Percentiles rank a stretch among this genome's conserved stretches.
These are phyloP conservation scores for Hippocampus zosterae DNA, from an alignment of 2,113 vertebrate genomes.

Conservation along the genomic window DNA sequence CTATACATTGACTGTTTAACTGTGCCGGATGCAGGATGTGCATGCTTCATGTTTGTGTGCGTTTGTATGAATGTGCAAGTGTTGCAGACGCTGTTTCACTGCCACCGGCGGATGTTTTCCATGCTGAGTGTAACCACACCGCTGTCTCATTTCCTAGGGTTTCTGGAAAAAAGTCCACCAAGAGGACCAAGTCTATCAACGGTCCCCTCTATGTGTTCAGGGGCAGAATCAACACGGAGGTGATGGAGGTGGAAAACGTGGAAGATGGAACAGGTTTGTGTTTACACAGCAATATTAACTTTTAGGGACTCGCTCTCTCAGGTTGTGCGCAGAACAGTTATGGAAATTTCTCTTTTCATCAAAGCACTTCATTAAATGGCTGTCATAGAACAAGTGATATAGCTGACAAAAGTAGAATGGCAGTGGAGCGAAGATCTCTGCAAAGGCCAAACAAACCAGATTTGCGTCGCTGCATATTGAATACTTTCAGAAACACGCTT, in stretches of 20 bases:
- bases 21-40: not conserved
- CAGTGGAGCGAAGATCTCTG: not conserved
- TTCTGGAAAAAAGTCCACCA: constrained; percentile 91
- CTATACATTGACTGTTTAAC: not conserved
- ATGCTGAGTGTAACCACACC: constrained; percentile 29
- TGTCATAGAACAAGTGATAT: not conserved
- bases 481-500: not conserved
- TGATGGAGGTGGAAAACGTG: constrained; percentile 99
- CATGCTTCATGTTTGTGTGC: not conserved
- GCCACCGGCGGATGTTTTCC: constrained; percentile 44
- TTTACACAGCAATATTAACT: constrained; percentile 21
- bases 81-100: constrained; percentile 23
- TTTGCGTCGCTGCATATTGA: not conserved
- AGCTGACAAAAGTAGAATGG: not conserved
- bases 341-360: not conserved
- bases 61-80: constrained; percentile 19
- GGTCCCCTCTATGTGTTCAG: constrained; percentile 95
- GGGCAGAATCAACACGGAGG: constrained; percentile 96
- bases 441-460: not conserved
- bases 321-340: not conserved
- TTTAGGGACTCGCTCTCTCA: constrained; percentile 4
- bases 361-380: constrained; percentile 1
- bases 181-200: constrained; percentile 95
- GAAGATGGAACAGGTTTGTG: constrained; percentile 94
- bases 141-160: constrained; percentile 75